Percentiles rank a stretch among this genome's conserved stretches.
Conservation (phyloP, 2,888 invertebrate genomes). For the Hofmannophila pseudospretella region DNA sequence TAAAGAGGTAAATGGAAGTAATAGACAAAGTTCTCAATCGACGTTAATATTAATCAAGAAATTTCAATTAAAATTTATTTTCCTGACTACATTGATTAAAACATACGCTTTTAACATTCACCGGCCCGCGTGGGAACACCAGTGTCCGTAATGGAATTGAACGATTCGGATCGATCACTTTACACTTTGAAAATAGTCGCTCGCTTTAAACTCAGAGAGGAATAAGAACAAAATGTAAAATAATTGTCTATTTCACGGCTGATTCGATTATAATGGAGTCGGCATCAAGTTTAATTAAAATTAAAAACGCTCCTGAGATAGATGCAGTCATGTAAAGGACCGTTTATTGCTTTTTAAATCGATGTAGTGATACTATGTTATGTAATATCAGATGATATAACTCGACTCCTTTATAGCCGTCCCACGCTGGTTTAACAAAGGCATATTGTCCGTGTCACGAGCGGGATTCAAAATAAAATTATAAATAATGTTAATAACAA, state of each 20-base stretch:
- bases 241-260: constrained; percentile 40
- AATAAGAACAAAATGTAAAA: constrained; percentile 19
- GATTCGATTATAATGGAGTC: constrained; percentile 32
- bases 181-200: constrained; percentile 17
- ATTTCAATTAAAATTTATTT: constrained; percentile 34
- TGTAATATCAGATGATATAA: constrained; percentile 16
- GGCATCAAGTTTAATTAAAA: constrained; percentile 17
- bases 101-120: constrained; percentile 39
- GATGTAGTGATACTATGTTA: constrained; percentile 7
- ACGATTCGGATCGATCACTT: constrained; percentile 35
- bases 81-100: constrained; percentile 32
- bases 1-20: too few species aligned
- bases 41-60: constrained; percentile 29
- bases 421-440: constrained; percentile 34
- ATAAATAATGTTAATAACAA: constrained; percentile 43
- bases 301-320: constrained; percentile 12
- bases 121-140: constrained; percentile 35
- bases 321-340: background rate
- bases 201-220: background rate
- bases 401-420: constrained; percentile 21
- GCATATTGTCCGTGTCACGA: constrained; percentile 34
- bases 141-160: constrained; percentile 22
- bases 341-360: constrained; percentile 3
- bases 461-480: constrained; percentile 30
- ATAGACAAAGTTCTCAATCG: too few species aligned